phyloP scores from a whole-genome alignment of 2,888 invertebrate species.

The Rhagium mordax region DNA sequence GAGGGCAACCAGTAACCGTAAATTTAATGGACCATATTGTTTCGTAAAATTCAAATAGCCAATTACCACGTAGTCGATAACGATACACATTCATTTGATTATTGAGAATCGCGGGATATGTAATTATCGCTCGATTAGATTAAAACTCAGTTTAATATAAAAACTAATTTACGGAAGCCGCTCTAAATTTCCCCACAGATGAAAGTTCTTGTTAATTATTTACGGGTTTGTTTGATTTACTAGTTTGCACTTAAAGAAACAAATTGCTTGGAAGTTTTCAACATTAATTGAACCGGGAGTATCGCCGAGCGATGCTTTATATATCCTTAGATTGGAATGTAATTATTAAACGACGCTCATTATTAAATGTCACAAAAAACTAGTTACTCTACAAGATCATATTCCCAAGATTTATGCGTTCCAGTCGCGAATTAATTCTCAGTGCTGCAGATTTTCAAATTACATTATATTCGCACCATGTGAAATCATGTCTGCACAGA shows the following conservation, averaged over 20 bases:
- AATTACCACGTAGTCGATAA: constrained; percentile 30
- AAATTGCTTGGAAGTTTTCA: constrained; percentile 19
- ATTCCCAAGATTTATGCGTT: not conserved
- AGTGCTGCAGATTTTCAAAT: not conserved
- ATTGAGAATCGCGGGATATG: constrained; percentile 33
- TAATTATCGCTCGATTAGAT: constrained; percentile 50
- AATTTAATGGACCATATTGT: constrained; percentile 39
- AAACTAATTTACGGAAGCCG: constrained; percentile 32
- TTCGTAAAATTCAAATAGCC: constrained; percentile 34
- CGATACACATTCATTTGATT: constrained; percentile 48
- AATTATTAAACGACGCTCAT: not conserved
- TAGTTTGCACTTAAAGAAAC: constrained; percentile 32
- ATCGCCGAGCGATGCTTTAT: not conserved
- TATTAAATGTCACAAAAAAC: constrained; percentile 9
- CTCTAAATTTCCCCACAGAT: constrained; percentile 44
- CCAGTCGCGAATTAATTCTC: not conserved
- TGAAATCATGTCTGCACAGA: not conserved
- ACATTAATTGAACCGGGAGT: constrained; percentile 12
- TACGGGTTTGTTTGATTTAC: constrained; percentile 37
- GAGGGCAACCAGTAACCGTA: constrained; percentile 26
- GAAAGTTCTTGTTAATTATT: constrained; percentile 36
- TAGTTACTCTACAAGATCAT: constrained; percentile 15
- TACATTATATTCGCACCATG: not conserved
- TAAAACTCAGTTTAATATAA: constrained; percentile 46
- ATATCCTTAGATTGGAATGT: constrained; percentile 9